phyloP scores from a whole-genome alignment of 2,888 invertebrate species.

The Caenorhabditis sp. region DNA sequence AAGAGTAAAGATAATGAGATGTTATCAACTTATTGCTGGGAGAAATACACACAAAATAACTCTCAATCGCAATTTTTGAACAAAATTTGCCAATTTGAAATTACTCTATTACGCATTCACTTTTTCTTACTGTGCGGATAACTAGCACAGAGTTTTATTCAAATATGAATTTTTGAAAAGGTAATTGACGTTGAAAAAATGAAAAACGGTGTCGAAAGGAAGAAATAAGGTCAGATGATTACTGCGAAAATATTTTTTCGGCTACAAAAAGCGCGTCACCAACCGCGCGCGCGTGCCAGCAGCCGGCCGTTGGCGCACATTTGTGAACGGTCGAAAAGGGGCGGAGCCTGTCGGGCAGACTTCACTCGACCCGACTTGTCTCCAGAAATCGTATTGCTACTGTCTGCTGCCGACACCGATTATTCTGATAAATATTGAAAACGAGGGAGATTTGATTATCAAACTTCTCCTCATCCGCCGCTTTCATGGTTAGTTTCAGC shows the following conservation, averaged over 20 bases:
- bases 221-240: slow-evolving; percentile 1
- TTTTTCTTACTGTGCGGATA: no score
- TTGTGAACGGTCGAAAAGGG: slow-evolving; percentile 15
- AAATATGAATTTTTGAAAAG: not conserved
- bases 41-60: not conserved
- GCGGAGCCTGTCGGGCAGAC: slow-evolving; percentile 30
- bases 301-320: not conserved
- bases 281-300: slow-evolving; percentile 5
- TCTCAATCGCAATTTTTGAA: no score
- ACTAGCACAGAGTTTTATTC: no score
- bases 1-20: no score
- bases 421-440: slow-evolving; percentile 21
- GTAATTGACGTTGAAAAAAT: not conserved
- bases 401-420: slow-evolving; percentile 1
- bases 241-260: slow-evolving; percentile 17
- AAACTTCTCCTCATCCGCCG: slow-evolving; percentile 22
- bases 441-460: slow-evolving; percentile 24
- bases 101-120: no score
- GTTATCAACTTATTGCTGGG: no score
- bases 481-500: slow-evolving; percentile 40
- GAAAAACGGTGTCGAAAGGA: not conserved
- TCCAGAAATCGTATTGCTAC: slow-evolving; percentile 5
- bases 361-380: slow-evolving; percentile 9
- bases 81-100: no score
- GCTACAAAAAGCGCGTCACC: slow-evolving; percentile 19